phyloP scores from a whole-genome alignment of 2,797 vertebrate species.

The Knipowitschia caucasica region DNA sequence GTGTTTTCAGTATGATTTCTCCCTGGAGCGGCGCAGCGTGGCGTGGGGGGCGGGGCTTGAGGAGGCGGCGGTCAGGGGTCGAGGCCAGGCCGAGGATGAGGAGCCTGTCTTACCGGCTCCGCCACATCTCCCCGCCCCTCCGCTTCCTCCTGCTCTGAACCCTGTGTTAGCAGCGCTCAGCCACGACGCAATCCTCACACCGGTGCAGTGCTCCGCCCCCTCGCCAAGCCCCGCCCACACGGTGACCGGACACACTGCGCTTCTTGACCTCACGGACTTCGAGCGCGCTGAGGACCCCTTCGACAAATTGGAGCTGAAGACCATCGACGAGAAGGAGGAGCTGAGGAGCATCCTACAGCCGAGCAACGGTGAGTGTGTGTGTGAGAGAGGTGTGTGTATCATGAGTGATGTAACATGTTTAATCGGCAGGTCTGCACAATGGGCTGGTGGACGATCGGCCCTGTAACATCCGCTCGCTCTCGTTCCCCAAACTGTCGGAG shows the following conservation, averaged over 20 bases:
- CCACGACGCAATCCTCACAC: constrained; percentile 91
- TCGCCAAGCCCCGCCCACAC: constrained; percentile 79
- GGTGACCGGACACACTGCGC: no score
- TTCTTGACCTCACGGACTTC: constrained; percentile 96
- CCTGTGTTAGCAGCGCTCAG: constrained; percentile 88
- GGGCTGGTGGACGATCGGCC: constrained; percentile 83
- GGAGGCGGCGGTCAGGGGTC: constrained; percentile 78
- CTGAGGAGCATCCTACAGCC: constrained; percentile 90
- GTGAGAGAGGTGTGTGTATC: no score
- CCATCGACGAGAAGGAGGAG: constrained; percentile 92
- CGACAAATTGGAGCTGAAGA: constrained; percentile 96
- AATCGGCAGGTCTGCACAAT: no score
- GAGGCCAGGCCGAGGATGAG: constrained; percentile 71
- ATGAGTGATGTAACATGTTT: no score
- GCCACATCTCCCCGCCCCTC: constrained; percentile 70
- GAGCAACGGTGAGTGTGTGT: no score
- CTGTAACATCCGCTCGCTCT: constrained; percentile 96
- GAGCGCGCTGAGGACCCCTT: constrained; percentile 98
- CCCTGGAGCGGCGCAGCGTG: constrained; percentile 86
- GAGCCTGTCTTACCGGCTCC: constrained; percentile 62
- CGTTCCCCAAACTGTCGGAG: constrained; percentile 93
- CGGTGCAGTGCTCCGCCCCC: constrained; percentile 87
- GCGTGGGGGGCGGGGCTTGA: constrained; percentile 86
- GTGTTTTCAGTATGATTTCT: constrained; percentile 89
- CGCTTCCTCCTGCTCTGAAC: constrained; percentile 88